phyloP scores from a whole-genome alignment of 2,113 vertebrate genomes.

The Anolis sagrei region DNA sequence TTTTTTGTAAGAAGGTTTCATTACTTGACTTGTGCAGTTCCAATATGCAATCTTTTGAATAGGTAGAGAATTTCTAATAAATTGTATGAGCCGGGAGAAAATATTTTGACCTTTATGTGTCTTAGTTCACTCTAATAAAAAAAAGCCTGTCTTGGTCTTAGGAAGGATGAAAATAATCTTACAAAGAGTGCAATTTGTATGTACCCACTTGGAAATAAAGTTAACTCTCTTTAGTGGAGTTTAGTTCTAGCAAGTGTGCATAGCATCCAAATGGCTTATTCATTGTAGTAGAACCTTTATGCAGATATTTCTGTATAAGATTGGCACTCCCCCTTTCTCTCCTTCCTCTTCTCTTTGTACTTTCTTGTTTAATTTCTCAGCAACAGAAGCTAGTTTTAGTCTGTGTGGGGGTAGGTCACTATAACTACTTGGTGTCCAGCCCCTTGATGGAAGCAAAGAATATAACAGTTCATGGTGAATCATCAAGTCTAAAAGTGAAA shows the following conservation, averaged over 20 bases:
- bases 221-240: background rate
- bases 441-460: constrained; percentile 31
- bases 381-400: background rate
- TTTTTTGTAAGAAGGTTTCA: background rate
- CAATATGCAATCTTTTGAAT: background rate
- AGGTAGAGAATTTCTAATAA: background rate
- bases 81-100: background rate
- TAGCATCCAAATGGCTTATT: background rate
- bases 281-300: background rate
- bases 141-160: background rate
- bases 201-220: background rate
- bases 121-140: background rate
- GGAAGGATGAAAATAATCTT: background rate
- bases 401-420: background rate
- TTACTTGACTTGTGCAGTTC: background rate
- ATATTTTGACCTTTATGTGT: background rate
- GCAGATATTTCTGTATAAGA: background rate
- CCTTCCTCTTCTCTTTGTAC: too few species aligned
- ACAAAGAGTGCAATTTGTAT: background rate
- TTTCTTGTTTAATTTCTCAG: background rate
- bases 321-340: background rate
- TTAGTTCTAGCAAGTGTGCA: background rate
- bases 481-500: constrained; percentile 60
- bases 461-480: constrained; percentile 58
- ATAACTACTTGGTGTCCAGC: constrained; percentile 32